Evolutionary conservation across 2,888 invertebrate species (phyloP).

Genomic region (Sarcophaga subvicina): DNA sequence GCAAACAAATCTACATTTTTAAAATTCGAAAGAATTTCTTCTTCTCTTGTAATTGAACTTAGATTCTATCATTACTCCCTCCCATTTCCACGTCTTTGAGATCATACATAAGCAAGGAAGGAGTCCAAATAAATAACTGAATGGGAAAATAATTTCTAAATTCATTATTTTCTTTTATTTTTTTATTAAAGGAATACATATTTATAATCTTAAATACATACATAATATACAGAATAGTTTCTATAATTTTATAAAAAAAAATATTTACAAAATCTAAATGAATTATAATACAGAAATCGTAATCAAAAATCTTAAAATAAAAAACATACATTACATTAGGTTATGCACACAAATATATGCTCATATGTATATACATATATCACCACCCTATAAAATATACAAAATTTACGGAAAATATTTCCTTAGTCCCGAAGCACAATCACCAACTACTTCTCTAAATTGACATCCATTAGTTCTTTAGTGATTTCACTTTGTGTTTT

Average conservation of each 20-base stretch:
- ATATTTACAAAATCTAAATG: slow-evolving; percentile 40
- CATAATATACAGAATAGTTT: no score
- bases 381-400: slow-evolving; percentile 45
- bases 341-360: background rate
- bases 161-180: no score
- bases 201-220: no score
- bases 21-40: no score
- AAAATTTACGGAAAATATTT: slow-evolving; percentile 13
- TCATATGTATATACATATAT: slow-evolving; percentile 7
- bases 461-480: slow-evolving; percentile 84
- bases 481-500: slow-evolving; percentile 83
- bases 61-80: no score
- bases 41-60: no score
- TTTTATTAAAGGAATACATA: no score
- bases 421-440: background rate
- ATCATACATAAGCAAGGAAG: no score
- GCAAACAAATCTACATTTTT: no score
- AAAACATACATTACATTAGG: background rate
- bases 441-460: slow-evolving; percentile 78
- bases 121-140: no score
- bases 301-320: background rate
- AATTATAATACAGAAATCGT: slow-evolving; percentile 33
- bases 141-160: no score
- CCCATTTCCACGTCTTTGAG: no score
- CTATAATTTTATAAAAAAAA: background rate